A percentile compares a stretch with the other conserved stretches of the same genome.
Conservation (phyloP, 2,888 invertebrate species). For the Seira ritae region DNA sequence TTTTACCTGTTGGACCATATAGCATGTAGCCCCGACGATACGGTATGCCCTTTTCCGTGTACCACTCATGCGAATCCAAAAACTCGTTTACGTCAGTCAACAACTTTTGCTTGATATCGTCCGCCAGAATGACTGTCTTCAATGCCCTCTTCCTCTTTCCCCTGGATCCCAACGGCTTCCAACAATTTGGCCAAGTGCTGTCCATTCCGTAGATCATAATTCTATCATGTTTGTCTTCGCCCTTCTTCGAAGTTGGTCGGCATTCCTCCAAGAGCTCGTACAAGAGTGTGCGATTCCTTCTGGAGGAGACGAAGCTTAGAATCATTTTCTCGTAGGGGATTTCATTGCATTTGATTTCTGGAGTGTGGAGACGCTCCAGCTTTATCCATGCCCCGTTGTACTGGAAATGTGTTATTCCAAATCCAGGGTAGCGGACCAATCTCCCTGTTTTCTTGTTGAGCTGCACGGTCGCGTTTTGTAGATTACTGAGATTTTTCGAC, state of each 20-base stretch:
- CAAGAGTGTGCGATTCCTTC: slow-evolving; percentile 32
- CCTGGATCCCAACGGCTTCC: slow-evolving; percentile 48
- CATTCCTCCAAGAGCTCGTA: slow-evolving; percentile 53
- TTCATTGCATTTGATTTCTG: slow-evolving; percentile 4
- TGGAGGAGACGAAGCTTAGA: slow-evolving; percentile 38
- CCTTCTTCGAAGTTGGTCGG: slow-evolving; percentile 16
- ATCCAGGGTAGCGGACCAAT: slow-evolving; percentile 45
- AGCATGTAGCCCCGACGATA: slow-evolving; percentile 63
- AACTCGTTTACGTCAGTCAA: slow-evolving; percentile 47
- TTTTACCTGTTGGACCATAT: slow-evolving; percentile 62
- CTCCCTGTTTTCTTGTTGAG: slow-evolving; percentile 29
- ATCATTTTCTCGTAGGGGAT: slow-evolving; percentile 49
- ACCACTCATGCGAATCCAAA: slow-evolving; percentile 49
- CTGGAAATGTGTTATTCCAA: slow-evolving; percentile 39
- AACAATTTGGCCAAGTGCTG: slow-evolving; percentile 14
- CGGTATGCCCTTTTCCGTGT: slow-evolving; percentile 61
- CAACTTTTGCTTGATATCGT: slow-evolving; percentile 28
- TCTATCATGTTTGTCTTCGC: slow-evolving; percentile 29
- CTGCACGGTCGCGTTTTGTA: slow-evolving; percentile 31
- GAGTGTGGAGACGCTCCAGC: slow-evolving; percentile 26
- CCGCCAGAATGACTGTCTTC: slow-evolving; percentile 48
- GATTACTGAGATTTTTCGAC: slow-evolving; percentile 30
- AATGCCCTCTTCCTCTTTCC: slow-evolving; percentile 38
- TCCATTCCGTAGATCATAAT: slow-evolving; percentile 43
- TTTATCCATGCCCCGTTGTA: slow-evolving; percentile 49